These are phyloP conservation scores for Drepana arcuata DNA, from an alignment of 1,140 invertebrate species.

Conservation along the genomic window DNA sequence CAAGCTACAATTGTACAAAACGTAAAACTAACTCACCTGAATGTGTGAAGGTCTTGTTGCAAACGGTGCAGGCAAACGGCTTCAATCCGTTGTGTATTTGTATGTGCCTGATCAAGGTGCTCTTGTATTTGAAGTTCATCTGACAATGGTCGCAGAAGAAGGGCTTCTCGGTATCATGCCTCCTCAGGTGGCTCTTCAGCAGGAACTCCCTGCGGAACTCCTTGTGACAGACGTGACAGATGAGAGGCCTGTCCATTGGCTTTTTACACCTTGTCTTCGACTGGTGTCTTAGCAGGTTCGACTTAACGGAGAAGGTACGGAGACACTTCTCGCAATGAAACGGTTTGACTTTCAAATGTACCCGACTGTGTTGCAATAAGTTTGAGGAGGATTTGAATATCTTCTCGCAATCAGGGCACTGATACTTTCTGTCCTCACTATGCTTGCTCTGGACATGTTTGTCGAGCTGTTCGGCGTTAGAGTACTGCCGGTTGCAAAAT, in stretches of 20 bases:
- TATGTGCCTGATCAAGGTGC: slow-evolving; percentile 32
- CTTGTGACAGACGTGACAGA: slow-evolving; percentile 34
- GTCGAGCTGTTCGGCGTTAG: slow-evolving; percentile 16
- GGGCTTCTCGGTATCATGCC: slow-evolving; percentile 31
- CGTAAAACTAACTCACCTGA: too few relatives aligned
- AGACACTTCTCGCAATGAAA: slow-evolving; percentile 28
- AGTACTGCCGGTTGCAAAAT: slow-evolving; percentile 20
- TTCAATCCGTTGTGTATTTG: slow-evolving; percentile 42
- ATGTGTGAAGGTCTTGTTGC: slow-evolving; percentile 82
- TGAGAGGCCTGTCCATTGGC: slow-evolving; percentile 11
- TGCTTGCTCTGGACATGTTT: slow-evolving; percentile 13
- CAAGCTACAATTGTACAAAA: too few relatives aligned
- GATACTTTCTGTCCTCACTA: slow-evolving; percentile 9
- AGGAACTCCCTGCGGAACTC: slow-evolving; percentile 32
- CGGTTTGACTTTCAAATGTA: slow-evolving; percentile 22
- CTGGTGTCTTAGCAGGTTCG: slow-evolving; percentile 29
- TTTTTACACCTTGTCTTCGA: slow-evolving; percentile 19
- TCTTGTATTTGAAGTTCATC: slow-evolving; percentile 44
- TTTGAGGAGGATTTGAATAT: slow-evolving; percentile 27
- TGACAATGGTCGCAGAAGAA: slow-evolving; percentile 33
- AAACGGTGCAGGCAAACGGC: slow-evolving; percentile 77
- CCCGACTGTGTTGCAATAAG: slow-evolving; percentile 27
- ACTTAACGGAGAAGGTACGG: slow-evolving; percentile 21
- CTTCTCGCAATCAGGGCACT: slow-evolving; percentile 29
- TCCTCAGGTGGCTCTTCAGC: slow-evolving; percentile 30